Evolutionary conservation across 2,113 vertebrate species (phyloP).

Genomic region (Rhinoptilus africanus): DNA sequence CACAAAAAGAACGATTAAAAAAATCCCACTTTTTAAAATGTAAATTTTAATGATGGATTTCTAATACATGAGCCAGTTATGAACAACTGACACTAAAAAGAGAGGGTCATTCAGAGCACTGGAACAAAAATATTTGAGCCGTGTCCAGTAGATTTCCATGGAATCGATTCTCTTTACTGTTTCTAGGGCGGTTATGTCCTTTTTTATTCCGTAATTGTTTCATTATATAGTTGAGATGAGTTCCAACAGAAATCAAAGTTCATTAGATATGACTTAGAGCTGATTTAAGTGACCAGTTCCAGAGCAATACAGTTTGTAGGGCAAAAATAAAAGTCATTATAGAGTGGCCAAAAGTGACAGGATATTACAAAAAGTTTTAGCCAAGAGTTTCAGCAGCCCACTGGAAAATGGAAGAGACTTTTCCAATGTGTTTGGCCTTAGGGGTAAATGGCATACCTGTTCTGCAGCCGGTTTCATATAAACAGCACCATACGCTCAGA

Average conservation of each 20-base stretch:
- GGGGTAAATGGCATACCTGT: conserved; percentile 1
- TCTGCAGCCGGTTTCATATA: background rate
- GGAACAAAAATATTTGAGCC: background rate
- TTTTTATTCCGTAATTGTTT: background rate
- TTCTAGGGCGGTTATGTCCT: background rate
- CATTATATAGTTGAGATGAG: background rate
- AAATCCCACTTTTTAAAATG: background rate
- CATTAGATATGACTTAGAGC: background rate
- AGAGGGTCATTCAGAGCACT: background rate
- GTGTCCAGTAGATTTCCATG: background rate
- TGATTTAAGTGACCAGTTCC: background rate
- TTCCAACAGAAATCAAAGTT: background rate
- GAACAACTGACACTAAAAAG: background rate
- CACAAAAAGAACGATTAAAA: background rate
- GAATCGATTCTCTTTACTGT: background rate
- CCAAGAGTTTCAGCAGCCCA: conserved; percentile 13
- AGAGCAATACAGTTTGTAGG: background rate
- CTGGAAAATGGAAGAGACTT: background rate
- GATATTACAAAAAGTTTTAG: conserved; percentile 43
- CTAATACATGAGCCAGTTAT: background rate
- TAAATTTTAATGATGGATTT: background rate
- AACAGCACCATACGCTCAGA: background rate
- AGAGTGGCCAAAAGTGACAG: conserved; percentile 33
- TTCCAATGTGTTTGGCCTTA: conserved; percentile 30
- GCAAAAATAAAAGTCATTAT: background rate